Percentiles rank a stretch among this genome's conserved stretches.
These are phyloP conservation scores for Pampus argenteus DNA, from an alignment of 2,797 vertebrate species.

Conservation along the genomic window DNA sequence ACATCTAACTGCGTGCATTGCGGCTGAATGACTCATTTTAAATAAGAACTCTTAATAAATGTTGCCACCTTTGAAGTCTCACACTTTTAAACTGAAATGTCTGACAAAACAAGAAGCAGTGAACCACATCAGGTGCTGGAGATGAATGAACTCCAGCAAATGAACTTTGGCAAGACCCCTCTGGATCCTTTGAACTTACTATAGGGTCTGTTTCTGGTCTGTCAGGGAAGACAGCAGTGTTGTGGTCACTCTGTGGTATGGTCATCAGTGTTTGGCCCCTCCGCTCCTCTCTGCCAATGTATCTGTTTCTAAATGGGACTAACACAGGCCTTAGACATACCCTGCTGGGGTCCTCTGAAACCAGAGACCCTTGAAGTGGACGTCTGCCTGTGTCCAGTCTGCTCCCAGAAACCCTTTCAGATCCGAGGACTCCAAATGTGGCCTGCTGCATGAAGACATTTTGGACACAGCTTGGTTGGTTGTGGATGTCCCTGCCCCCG, in stretches of 20 bases:
- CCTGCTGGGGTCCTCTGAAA: constrained; percentile 99
- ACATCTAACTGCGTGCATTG: constrained; percentile 20
- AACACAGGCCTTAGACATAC: constrained; percentile 86
- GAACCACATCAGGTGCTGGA: constrained; percentile 75
- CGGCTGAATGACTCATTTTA: constrained; percentile 42
- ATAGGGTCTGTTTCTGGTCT: constrained; percentile 81
- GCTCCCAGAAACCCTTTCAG: constrained; percentile 83
- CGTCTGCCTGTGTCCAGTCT: constrained; percentile 90
- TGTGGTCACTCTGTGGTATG: constrained; percentile 78
- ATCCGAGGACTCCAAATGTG: constrained; percentile 84
- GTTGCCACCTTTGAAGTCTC: constrained; percentile 72
- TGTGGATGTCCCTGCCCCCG: constrained; percentile 69
- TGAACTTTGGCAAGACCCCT: constrained; percentile 80
- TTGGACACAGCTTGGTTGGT: constrained; percentile 83
- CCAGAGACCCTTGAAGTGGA: constrained; percentile 99
- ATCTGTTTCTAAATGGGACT: constrained; percentile 84
- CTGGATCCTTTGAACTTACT: constrained; percentile 81
- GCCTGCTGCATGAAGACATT: constrained; percentile 87
- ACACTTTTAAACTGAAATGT: constrained; percentile 63
- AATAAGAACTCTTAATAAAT: constrained; percentile 45
- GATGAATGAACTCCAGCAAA: constrained; percentile 78
- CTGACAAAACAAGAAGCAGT: constrained; percentile 60
- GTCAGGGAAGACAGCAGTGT: constrained; percentile 66
- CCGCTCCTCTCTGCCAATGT: constrained; percentile 85
- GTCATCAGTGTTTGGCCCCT: constrained; percentile 80